These are phyloP conservation scores for Heptranchias perlo DNA, from an alignment of 2,113 vertebrate species.

Conservation along the genomic window DNA sequence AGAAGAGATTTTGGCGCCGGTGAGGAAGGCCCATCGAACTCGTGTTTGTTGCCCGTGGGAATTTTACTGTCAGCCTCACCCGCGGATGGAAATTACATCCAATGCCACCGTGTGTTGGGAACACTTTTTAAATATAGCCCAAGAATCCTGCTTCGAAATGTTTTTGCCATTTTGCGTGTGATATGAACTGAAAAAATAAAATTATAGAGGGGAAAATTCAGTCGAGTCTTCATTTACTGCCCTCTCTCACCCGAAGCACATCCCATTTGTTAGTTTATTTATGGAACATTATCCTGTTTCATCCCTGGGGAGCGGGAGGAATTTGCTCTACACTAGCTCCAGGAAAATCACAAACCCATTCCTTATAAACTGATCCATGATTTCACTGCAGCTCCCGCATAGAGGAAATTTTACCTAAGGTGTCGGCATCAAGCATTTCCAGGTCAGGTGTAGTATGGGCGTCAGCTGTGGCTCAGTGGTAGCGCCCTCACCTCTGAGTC, in stretches of 20 bases:
- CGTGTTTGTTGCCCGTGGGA: neutral
- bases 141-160: neutral
- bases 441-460: neutral
- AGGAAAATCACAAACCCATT: neutral
- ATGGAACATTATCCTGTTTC: neutral
- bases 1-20: neutral
- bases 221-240: neutral
- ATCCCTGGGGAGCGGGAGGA: neutral
- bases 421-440: neutral
- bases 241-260: neutral
- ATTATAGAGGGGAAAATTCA: neutral
- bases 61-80: neutral
- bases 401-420: neutral
- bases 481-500: neutral
- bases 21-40: neutral
- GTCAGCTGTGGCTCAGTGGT: neutral
- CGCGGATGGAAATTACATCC: neutral
- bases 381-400: neutral
- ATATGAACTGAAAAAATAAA: conserved; percentile 18
- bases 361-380: neutral
- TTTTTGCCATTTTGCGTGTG: neutral
- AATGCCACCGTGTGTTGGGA: neutral
- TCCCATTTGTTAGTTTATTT: neutral
- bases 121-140: neutral
- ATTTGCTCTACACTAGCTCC: neutral